A percentile compares a stretch with the other conserved stretches of the same genome.
phyloP scores from a whole-genome alignment of 2,888 invertebrate genomes.

The Drosophila meridiana region DNA sequence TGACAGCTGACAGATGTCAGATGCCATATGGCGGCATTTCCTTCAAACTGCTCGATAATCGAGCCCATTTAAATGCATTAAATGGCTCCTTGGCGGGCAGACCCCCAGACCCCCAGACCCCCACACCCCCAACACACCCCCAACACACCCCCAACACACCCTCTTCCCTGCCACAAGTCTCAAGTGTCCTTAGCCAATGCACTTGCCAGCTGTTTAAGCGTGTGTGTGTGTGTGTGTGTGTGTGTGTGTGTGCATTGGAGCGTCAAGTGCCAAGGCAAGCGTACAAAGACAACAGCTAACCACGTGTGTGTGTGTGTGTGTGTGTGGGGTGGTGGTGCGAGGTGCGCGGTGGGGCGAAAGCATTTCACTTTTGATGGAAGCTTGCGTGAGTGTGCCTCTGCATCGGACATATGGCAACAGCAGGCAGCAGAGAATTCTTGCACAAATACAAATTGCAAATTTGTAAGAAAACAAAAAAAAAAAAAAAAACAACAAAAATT shows the following conservation, averaged over 20 bases:
- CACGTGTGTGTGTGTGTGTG: slow-evolving; percentile 2
- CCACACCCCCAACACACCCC: neutral
- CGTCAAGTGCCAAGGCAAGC: slow-evolving; percentile 38
- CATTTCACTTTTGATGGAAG: slow-evolving; percentile 50
- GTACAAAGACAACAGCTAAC: slow-evolving; percentile 23
- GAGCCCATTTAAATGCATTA: slow-evolving; percentile 74
- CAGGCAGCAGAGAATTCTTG: slow-evolving; percentile 56
- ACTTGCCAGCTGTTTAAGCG: slow-evolving; percentile 4
- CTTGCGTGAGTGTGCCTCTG: slow-evolving; percentile 20
- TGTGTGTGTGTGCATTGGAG: slow-evolving; percentile 41
- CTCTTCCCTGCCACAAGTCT: neutral
- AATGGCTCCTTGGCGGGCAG: slow-evolving; percentile 38
- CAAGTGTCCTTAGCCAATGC: slow-evolving; percentile 10
- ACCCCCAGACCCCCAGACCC: neutral
- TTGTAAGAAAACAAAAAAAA: slow-evolving; percentile 44
- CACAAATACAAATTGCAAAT: slow-evolving; percentile 67
- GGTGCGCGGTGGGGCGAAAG: neutral
- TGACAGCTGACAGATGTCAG: slow-evolving; percentile 52
- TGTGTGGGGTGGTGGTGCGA: too few species aligned
- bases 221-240: slow-evolving; percentile 8
- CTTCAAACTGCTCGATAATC: slow-evolving; percentile 61
- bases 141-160: neutral
- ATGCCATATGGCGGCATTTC: slow-evolving; percentile 49
- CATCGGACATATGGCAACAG: slow-evolving; percentile 64
- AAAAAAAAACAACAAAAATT: neutral